phyloP scores from a whole-genome alignment of 2,113 vertebrate genomes.

The Danionella cerebrum region DNA sequence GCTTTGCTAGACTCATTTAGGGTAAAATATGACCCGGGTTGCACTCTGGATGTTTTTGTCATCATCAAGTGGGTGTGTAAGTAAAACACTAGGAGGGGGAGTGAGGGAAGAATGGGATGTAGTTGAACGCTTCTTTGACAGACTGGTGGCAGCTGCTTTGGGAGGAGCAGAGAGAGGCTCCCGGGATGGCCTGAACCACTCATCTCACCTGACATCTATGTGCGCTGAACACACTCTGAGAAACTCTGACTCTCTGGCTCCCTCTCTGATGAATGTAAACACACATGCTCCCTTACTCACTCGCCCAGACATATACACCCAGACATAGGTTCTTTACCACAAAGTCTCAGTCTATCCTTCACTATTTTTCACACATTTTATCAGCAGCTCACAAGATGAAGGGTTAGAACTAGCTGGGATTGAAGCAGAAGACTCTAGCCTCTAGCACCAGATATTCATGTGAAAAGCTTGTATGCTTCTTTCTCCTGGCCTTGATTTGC shows the following conservation, averaged over 20 bases:
- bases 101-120: constrained; percentile 41
- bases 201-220: constrained; percentile 40
- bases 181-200: constrained; percentile 37
- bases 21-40: background rate
- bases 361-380: background rate
- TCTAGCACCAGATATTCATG: constrained; percentile 45
- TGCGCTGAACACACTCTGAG: constrained; percentile 13
- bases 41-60: constrained; percentile 50
- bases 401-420: constrained; percentile 28
- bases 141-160: constrained; percentile 66
- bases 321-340: constrained; percentile 23
- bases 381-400: constrained; percentile 25
- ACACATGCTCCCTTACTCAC: constrained; percentile 14
- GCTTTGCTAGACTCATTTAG: background rate
- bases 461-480: constrained; percentile 25
- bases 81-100: constrained; percentile 29
- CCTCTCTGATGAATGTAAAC: constrained; percentile 20
- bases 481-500: constrained; percentile 54
- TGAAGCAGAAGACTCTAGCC: constrained; percentile 22
- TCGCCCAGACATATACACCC: constrained; percentile 28
- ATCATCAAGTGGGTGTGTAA: constrained; percentile 40
- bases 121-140: constrained; percentile 54
- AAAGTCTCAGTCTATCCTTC: background rate
- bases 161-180: constrained; percentile 40
- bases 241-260: constrained; percentile 24